Percentiles rank a stretch among this genome's conserved stretches.
Conservation (phyloP, 2,797 vertebrate genomes). For the Morus bassanus region DNA sequence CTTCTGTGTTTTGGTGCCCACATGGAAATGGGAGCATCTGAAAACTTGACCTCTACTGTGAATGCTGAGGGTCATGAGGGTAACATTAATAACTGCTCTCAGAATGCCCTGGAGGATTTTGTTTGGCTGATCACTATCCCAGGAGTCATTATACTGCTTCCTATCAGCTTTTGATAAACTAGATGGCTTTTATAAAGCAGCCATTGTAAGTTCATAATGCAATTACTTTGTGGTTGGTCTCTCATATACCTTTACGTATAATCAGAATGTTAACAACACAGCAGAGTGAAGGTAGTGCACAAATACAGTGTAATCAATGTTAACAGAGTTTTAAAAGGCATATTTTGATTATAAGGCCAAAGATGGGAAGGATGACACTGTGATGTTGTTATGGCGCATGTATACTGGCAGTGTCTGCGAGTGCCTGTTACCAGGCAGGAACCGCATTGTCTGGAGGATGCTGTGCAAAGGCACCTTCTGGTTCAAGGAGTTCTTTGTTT, state of each 20-base stretch:
- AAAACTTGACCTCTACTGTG: not conserved
- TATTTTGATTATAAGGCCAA: not conserved
- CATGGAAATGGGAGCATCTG: not conserved
- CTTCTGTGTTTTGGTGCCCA: not conserved
- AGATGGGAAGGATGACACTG: not conserved
- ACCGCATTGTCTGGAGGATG: not conserved
- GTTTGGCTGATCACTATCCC: not conserved
- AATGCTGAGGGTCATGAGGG: not conserved
- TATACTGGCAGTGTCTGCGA: not conserved
- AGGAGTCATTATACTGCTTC: not conserved
- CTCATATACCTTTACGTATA: not conserved
- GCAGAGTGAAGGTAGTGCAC: not conserved
- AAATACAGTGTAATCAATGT: not conserved
- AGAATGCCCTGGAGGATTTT: not conserved
- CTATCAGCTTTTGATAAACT: not conserved
- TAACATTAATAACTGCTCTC: not conserved
- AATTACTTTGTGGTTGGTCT: not conserved
- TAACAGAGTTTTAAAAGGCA: not conserved
- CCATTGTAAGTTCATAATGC: not conserved
- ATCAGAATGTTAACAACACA: not conserved
- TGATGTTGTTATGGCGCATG: not conserved
- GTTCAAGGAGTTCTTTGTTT: not conserved
- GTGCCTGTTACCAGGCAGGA: not conserved
- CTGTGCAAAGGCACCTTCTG: not conserved
- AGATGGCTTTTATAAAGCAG: not conserved